Evolutionary conservation across 2,113 vertebrate species (phyloP).

Genomic region (Apteryx owenii): DNA sequence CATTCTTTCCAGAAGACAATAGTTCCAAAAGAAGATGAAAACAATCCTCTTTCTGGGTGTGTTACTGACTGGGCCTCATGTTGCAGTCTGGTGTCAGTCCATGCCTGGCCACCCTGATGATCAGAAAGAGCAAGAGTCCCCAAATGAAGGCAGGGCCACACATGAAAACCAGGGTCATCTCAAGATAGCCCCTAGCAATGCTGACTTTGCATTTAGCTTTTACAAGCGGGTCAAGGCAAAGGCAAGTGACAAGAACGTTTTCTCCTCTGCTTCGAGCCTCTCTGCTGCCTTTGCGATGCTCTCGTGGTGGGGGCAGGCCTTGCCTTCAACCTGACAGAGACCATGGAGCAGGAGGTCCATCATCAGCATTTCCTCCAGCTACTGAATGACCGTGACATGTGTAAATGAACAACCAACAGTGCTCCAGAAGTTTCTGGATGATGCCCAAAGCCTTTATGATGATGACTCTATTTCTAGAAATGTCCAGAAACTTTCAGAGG

Average conservation of each 20-base stretch:
- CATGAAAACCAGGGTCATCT: neutral
- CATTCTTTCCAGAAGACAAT: neutral
- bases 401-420: no score
- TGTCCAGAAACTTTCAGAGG: no score
- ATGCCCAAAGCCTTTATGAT: no score
- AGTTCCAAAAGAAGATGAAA: neutral
- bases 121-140: neutral
- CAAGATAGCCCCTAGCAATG: slow-evolving; percentile 31
- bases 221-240: slow-evolving; percentile 74
- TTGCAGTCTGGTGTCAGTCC: neutral
- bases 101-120: neutral
- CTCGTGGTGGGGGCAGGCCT: no score
- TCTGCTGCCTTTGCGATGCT: no score
- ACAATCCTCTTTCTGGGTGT: neutral
- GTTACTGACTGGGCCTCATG: neutral
- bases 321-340: no score
- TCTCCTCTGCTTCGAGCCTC: slow-evolving; percentile 81
- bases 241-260: slow-evolving; percentile 76
- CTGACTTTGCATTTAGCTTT: slow-evolving; percentile 76
- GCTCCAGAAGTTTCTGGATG: no score
- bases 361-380: no score
- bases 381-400: no score
- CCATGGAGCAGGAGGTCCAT: no score
- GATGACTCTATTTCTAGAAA: no score
- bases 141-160: neutral